A percentile compares a stretch with the other conserved stretches of the same genome.
phyloP scores from a whole-genome alignment of 2,888 invertebrate genomes.

The Epirrita christyi region DNA sequence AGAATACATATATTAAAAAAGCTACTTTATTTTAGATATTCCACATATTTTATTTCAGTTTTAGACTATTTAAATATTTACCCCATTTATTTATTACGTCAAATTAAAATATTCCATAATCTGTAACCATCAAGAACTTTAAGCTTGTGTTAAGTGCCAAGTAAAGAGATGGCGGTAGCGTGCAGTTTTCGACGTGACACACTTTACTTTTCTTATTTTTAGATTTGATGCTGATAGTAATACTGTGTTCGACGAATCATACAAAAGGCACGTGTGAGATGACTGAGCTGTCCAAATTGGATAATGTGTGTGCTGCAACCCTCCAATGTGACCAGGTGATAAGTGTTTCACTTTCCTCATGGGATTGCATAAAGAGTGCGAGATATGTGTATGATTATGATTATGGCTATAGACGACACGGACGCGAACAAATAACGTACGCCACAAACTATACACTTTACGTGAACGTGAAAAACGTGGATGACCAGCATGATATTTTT shows the following conservation, averaged over 20 bases:
- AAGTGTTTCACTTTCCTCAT: neutral
- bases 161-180: too few relatives aligned
- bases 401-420: neutral
- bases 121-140: too few relatives aligned
- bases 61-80: too few relatives aligned
- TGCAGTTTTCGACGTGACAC: too few relatives aligned
- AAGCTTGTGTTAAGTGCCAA: too few relatives aligned
- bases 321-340: conserved; percentile 12
- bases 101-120: too few relatives aligned
- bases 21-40: too few relatives aligned
- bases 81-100: too few relatives aligned
- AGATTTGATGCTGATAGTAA: conserved; percentile 10
- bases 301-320: conserved; percentile 3
- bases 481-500: conserved; percentile 19
- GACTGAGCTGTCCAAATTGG: conserved; percentile 1
- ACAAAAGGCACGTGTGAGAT: conserved; percentile 7
- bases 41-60: too few relatives aligned
- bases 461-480: conserved; percentile 6
- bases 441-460: conserved; percentile 10
- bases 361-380: conserved; percentile 9
- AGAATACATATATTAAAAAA: too few relatives aligned
- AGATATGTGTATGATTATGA: neutral
- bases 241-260: neutral
- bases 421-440: neutral
- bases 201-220: conserved; percentile 9